These are phyloP conservation scores for Hephaestus fuliginosus DNA, from an alignment of 2,797 vertebrate genomes.

Conservation along the genomic window DNA sequence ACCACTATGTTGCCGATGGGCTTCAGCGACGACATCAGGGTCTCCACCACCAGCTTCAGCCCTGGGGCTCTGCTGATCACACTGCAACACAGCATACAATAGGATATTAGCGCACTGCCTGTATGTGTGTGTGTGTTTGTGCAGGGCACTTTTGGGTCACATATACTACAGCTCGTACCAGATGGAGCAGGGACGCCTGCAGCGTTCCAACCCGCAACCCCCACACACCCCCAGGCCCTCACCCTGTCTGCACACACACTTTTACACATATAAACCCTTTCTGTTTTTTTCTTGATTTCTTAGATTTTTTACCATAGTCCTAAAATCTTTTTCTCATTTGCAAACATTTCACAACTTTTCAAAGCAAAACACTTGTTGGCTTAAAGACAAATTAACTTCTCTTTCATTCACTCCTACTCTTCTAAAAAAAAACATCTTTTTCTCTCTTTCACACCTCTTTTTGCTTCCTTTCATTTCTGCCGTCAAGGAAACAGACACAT, in stretches of 20 bases:
- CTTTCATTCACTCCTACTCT: conserved; percentile 1
- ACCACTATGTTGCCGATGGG: conserved; percentile 99
- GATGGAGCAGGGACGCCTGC: conserved; percentile 56
- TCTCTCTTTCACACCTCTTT: conserved; percentile 10
- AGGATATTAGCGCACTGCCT: conserved; percentile 13
- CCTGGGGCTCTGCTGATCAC: conserved; percentile 98
- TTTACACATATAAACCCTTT: not conserved
- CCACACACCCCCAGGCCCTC: conserved; percentile 18
- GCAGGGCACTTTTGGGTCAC: conserved; percentile 36
- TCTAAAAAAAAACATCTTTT: not conserved
- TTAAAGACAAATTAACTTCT: not conserved
- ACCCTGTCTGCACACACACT: conserved; percentile 9
- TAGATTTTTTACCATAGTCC: not conserved
- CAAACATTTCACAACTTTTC: conserved; percentile 7
- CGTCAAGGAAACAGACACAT: conserved; percentile 63
- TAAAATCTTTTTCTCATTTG: not conserved
- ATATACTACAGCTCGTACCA: conserved; percentile 41
- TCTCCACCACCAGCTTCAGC: conserved; percentile 98
- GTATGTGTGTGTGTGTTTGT: conserved; percentile 16
- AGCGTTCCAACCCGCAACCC: conserved; percentile 29
- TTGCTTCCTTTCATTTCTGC: conserved; percentile 35
- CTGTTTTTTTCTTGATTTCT: not conserved
- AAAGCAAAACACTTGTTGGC: conserved; percentile 16
- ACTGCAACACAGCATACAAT: conserved; percentile 77
- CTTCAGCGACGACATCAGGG: conserved; percentile 97